Conservation (phyloP, 2,888 invertebrate genomes). For the Quadriops clusia region DNA sequence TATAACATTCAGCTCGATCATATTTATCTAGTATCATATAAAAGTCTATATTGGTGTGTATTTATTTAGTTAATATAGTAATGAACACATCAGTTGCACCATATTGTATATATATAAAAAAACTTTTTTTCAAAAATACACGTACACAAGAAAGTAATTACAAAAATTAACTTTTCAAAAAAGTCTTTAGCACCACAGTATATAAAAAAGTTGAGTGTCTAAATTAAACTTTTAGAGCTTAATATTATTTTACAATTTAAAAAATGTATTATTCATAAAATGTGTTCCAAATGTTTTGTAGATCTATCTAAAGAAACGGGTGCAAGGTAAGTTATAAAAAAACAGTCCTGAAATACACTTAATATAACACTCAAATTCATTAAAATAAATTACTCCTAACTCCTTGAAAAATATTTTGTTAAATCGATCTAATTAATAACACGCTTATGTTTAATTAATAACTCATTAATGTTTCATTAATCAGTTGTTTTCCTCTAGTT, state of each 20-base stretch:
- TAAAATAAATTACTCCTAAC: too few relatives aligned
- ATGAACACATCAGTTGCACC: slow-evolving; percentile 19
- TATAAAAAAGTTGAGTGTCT: too few relatives aligned
- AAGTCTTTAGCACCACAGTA: too few relatives aligned
- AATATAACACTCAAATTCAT: slow-evolving; percentile 8
- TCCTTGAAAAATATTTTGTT: too few relatives aligned
- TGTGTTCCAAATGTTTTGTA: too few relatives aligned
- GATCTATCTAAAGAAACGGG: too few relatives aligned
- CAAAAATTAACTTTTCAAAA: slow-evolving; percentile 9
- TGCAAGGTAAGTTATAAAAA: slow-evolving; percentile 12
- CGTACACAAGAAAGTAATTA: slow-evolving; percentile 9
- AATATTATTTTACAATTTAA: slow-evolving; percentile 8
- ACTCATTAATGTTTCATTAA: too few relatives aligned
- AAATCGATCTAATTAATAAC: slow-evolving; percentile 1
- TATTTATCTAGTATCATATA: slow-evolving; percentile 10
- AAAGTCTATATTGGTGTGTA: slow-evolving; percentile 16
- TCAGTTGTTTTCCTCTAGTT: too few relatives aligned
- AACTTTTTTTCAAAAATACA: slow-evolving; percentile 5
- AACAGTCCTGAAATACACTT: slow-evolving; percentile 3
- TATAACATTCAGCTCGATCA: slow-evolving; percentile 1
- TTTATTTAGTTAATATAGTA: slow-evolving; percentile 14
- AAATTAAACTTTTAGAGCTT: too few relatives aligned
- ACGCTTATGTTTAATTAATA: slow-evolving; percentile 5
- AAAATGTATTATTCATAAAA: slow-evolving; percentile 8
- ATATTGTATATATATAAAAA: slow-evolving; percentile 9